Evolutionary conservation across 2,113 vertebrate genomes (phyloP), one percentile per base, ranked within the genome.

Genomic region (Clupea harengus): DNA sequence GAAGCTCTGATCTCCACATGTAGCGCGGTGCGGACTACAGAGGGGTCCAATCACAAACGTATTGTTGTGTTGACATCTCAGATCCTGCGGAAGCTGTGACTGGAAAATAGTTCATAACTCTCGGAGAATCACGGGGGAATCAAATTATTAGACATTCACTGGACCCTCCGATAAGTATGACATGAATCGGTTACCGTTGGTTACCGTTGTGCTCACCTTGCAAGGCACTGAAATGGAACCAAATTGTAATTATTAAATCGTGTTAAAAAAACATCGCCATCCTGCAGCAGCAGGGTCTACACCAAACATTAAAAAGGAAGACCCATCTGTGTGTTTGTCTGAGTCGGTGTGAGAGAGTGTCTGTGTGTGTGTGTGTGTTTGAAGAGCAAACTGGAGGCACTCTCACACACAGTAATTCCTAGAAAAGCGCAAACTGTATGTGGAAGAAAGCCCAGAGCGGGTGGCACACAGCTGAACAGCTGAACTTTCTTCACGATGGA

Each of bases 401-500:
- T 7, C 28, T 15, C 28, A 32, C 72, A 78, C 28, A 78, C 28
- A 78, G 3, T 78, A 28, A 32, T 78, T 32, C 72, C 17, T 78
- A 15, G 82, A 86, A 86, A 89, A 75, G 45, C 54, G 52, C 82
- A 89, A 85, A 90, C 91, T 85, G 88, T 82, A 28, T 84, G 89
- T 86, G 87, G 82, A 85, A 84, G 45, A 46, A 80, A n/a, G 83
- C 46, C n/a, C 45, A 88, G 81, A 85, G 72, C 78, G 85, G 85
- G 88, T 84, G 90, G 84, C 86, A 88, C 87, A 75, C 85, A 81
- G 60, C 82, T 22, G 52, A 87, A 89, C 81, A 91, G 89, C 87
- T 88, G 67, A 89, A 57, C 81, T 82, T 78, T n/a, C 87, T 89
- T 88, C 91, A 32, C 88, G 90, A 88, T 64, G 86, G 88, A 89